These are phyloP conservation scores for Spea hammondii DNA, from an alignment of 2,797 vertebrate genomes.

Conservation along the genomic window DNA sequence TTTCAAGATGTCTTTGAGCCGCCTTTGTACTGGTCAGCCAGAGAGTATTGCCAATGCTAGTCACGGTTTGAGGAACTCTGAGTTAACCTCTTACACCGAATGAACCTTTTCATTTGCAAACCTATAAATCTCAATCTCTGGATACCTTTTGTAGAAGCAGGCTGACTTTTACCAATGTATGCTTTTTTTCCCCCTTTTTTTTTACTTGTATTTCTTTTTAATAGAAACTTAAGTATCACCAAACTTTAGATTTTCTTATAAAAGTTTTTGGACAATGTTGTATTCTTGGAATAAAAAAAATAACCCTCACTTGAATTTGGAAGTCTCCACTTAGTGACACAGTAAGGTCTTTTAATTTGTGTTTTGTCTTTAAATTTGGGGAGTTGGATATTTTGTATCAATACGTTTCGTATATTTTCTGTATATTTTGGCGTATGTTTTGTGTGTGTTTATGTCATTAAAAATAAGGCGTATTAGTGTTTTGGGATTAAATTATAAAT, in stretches of 20 bases:
- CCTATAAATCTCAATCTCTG: slow-evolving; percentile 73
- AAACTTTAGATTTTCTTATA: slow-evolving; percentile 46
- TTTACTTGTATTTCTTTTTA: background rate
- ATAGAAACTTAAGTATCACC: slow-evolving; percentile 56
- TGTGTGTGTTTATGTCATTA: no score
- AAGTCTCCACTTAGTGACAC: background rate
- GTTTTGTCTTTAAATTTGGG: background rate
- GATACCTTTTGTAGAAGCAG: slow-evolving; percentile 67
- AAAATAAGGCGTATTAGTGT: no score
- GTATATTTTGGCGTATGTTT: no score
- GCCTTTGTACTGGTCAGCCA: slow-evolving; percentile 70
- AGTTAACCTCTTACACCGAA: slow-evolving; percentile 75
- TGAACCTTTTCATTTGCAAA: slow-evolving; percentile 77
- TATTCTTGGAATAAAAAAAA: background rate
- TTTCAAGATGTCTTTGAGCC: slow-evolving; percentile 73
- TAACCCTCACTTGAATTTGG: background rate
- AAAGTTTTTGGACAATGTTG: slow-evolving; percentile 58
- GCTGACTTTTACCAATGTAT: slow-evolving; percentile 61
- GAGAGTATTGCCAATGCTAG: slow-evolving; percentile 65
- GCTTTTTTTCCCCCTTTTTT: slow-evolving; percentile 18
- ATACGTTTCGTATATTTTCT: no score
- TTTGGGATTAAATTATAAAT: no score
- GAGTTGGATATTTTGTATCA: no score
- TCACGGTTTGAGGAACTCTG: slow-evolving; percentile 70
- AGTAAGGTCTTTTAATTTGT: background rate